Evolutionary conservation across 2,888 invertebrate genomes (phyloP).

Genomic region (Agrypnus murinus): DNA sequence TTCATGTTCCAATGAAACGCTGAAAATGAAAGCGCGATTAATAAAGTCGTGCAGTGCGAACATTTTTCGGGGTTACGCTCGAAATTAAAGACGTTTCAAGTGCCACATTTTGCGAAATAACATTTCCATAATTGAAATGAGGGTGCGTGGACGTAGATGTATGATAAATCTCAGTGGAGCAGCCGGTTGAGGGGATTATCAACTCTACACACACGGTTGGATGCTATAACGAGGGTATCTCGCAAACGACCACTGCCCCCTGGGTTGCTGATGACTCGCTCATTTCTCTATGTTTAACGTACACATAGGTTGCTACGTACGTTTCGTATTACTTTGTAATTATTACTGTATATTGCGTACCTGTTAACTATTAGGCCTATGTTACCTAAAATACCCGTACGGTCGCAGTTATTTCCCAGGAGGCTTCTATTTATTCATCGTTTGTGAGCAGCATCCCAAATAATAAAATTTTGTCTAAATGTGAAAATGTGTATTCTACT

Average conservation of each 20-base stretch:
- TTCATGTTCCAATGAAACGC: conserved; percentile 45
- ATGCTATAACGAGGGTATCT: conserved; percentile 53
- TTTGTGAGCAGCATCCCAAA: too few species aligned
- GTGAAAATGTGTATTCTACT: too few species aligned
- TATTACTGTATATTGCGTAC: not conserved
- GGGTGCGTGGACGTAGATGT: conserved; percentile 54
- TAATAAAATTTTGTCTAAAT: too few species aligned
- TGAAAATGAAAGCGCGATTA: conserved; percentile 46
- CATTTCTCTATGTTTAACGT: conserved; percentile 33
- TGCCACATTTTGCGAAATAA: conserved; percentile 47
- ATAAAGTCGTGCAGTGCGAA: conserved; percentile 40
- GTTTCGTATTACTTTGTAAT: conserved; percentile 12
- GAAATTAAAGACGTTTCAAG: conserved; percentile 50
- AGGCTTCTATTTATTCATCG: too few species aligned
- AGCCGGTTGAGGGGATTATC: conserved; percentile 58
- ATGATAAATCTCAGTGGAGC: conserved; percentile 57
- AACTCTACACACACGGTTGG: conserved; percentile 56
- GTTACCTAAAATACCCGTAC: too few species aligned
- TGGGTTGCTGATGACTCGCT: conserved; percentile 46
- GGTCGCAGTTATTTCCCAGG: too few species aligned
- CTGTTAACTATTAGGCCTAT: not conserved
- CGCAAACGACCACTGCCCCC: conserved; percentile 40
- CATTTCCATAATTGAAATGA: conserved; percentile 59
- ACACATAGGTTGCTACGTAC: conserved; percentile 10
- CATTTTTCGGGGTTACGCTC: conserved; percentile 32